A percentile compares a stretch with the other conserved stretches of the same genome.
These are phyloP conservation scores for Lasioglossum vierecki DNA, from an alignment of 2,888 invertebrate species.

Conservation along the genomic window DNA sequence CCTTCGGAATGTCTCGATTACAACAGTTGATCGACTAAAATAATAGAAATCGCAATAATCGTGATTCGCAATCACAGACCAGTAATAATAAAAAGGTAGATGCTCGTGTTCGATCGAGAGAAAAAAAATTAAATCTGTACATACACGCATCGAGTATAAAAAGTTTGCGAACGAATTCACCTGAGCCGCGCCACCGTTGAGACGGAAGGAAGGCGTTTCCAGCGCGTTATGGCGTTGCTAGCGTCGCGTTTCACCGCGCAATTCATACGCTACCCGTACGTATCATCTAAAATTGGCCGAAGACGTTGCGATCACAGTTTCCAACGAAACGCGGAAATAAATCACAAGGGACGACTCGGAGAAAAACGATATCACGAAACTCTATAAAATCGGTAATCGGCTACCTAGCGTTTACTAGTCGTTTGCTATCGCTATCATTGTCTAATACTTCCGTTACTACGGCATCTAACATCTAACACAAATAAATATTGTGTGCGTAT, in stretches of 20 bases:
- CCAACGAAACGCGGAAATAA: slow-evolving; percentile 49
- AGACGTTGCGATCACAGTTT: slow-evolving; percentile 54
- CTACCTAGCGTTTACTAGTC: slow-evolving; percentile 64
- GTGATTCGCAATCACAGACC: slow-evolving; percentile 44
- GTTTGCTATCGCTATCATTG: slow-evolving; percentile 66
- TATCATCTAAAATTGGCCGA: slow-evolving; percentile 46
- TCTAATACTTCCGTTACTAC: slow-evolving; percentile 74
- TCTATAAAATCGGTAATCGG: slow-evolving; percentile 54
- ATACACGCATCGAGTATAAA: slow-evolving; percentile 69
- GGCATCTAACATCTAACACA: slow-evolving; percentile 71
- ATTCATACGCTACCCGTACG: not conserved
- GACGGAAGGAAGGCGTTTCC: slow-evolving; percentile 46
- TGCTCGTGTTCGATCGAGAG: slow-evolving; percentile 37
- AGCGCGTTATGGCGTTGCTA: slow-evolving; percentile 5
- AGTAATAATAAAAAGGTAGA: slow-evolving; percentile 56
- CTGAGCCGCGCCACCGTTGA: slow-evolving; percentile 50
- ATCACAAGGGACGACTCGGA: slow-evolving; percentile 42
- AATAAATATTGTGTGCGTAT: slow-evolving; percentile 76
- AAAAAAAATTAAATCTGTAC: slow-evolving; percentile 68
- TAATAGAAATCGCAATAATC: slow-evolving; percentile 53
- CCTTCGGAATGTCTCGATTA: slow-evolving; percentile 70
- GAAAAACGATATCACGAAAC: slow-evolving; percentile 37
- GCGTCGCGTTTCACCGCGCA: not conserved
- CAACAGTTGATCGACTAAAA: slow-evolving; percentile 45
- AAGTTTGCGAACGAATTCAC: slow-evolving; percentile 58